Evolutionary conservation across 2,888 invertebrate genomes (phyloP).

Genomic region (Chrysolina haemoptera): DNA sequence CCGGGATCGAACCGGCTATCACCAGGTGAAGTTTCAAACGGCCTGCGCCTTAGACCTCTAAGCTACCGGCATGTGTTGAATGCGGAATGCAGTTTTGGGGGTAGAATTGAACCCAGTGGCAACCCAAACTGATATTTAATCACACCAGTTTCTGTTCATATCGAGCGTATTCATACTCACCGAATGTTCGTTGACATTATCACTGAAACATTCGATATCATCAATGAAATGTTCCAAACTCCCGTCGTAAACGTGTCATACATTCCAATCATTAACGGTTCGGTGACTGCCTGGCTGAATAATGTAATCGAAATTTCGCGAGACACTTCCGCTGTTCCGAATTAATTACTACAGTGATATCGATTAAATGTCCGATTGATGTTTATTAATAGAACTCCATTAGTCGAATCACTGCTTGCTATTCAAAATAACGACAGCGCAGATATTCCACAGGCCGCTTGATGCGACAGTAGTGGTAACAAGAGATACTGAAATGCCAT

Average conservation of each 20-base stretch:
- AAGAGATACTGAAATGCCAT: slow-evolving; percentile 6
- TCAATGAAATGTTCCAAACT: slow-evolving; percentile 6
- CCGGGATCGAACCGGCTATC: no score
- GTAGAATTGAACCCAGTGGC: no score
- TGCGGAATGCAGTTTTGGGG: no score
- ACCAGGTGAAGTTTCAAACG: no score
- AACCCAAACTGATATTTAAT: no score
- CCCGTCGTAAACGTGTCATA: slow-evolving; percentile 12
- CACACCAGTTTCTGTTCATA: background rate
- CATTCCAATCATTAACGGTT: background rate
- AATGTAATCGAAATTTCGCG: slow-evolving; percentile 24
- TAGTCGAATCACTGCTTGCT: slow-evolving; percentile 30
- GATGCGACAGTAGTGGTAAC: slow-evolving; percentile 10
- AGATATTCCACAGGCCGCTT: slow-evolving; percentile 17
- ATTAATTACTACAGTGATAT: slow-evolving; percentile 35
- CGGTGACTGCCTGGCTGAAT: background rate
- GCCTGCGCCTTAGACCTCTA: no score
- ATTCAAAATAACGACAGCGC: slow-evolving; percentile 31
- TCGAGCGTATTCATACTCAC: background rate
- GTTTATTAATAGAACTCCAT: slow-evolving; percentile 40
- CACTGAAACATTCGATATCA: background rate
- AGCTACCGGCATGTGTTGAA: no score
- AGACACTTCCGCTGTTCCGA: slow-evolving; percentile 23
- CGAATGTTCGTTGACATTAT: background rate
- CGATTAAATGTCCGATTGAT: slow-evolving; percentile 32